Percentiles rank a stretch among this genome's conserved stretches.
phyloP scores from a whole-genome alignment of 2,113 vertebrate species.

The Lophura nycthemera region DNA sequence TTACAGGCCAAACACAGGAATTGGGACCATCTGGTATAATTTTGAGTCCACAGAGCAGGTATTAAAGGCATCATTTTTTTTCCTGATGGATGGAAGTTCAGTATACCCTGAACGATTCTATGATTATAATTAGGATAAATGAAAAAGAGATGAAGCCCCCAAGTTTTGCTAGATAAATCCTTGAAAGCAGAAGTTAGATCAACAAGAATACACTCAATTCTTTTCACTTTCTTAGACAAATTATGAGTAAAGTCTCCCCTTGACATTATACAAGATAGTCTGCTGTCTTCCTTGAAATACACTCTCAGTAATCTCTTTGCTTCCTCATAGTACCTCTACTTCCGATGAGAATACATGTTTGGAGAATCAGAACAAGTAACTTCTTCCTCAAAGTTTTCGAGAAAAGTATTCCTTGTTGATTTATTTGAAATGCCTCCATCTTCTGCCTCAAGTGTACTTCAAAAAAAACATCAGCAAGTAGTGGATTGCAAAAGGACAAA shows the following conservation, averaged over 20 bases:
- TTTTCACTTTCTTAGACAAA: not conserved
- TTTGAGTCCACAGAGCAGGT: not conserved
- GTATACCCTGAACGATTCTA: not conserved
- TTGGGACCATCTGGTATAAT: not conserved
- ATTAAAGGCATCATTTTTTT: not conserved
- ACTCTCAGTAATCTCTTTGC: not conserved
- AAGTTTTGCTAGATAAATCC: not conserved
- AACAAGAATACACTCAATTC: not conserved
- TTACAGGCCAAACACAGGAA: not conserved
- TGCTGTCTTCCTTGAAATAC: not conserved
- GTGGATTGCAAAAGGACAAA: not conserved
- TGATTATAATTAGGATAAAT: not conserved
- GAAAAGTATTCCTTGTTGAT: not conserved
- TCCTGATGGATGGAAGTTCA: not conserved
- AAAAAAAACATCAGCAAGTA: not conserved
- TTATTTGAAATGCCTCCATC: not conserved
- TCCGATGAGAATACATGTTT: not conserved
- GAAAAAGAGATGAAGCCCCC: not conserved
- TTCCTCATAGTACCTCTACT: not conserved
- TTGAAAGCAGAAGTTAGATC: not conserved
- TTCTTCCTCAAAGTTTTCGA: not conserved
- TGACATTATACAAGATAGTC: not conserved
- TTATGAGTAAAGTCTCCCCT: not conserved
- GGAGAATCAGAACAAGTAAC: not conserved
- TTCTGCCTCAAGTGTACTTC: not conserved